Evolutionary conservation across 2,888 invertebrate species (phyloP), one percentile per base, ranked within the genome.

Genomic region (Celastrina argiolus): DNA sequence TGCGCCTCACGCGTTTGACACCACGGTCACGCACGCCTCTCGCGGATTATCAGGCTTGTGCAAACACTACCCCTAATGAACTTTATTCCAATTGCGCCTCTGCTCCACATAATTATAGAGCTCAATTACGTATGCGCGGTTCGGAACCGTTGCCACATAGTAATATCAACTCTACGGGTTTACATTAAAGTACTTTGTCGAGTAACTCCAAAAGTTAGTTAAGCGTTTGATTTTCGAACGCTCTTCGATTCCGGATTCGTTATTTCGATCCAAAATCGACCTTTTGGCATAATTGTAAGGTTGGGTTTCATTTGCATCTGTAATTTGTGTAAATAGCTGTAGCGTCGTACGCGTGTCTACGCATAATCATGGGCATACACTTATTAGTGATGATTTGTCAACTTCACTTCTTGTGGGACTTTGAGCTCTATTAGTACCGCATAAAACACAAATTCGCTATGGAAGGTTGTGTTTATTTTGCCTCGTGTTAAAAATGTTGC

Each of bases 291-390:
- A 1, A 64, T 16, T 34, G 68, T 76, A 82, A 70, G 72, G 76
- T 71, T 18, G 69, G 69, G 70, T 78, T 80, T 79, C 56, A 72
- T 69, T 69, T 77, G 74, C 31, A 7, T 56, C 28, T 5, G 45
- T 63, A 28, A 58, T 70, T 67, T 70, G 66, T 68, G 72, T 72
- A 75, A 74, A 74, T 71, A 74, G 71, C 72, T 69, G 68, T 69
- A 69, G 70, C 70, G 66, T 59, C 73, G 75, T 74, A 80, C 82
- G 84, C 88, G 87, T 89, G 89, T 83, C 87, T 82, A 80, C 82
- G 89, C 89, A 89, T 89, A 89, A 88, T 88, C 84, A 84, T 85
- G 81, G 81, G 82, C 84, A 84, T 78, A 84, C 83, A 84, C 74
- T 78, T 80, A 81, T 78, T 77, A 79, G 78, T 80, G 86, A 87